Evolutionary conservation across 2,113 vertebrate genomes (phyloP).

Genomic region (Lanius collurio): DNA sequence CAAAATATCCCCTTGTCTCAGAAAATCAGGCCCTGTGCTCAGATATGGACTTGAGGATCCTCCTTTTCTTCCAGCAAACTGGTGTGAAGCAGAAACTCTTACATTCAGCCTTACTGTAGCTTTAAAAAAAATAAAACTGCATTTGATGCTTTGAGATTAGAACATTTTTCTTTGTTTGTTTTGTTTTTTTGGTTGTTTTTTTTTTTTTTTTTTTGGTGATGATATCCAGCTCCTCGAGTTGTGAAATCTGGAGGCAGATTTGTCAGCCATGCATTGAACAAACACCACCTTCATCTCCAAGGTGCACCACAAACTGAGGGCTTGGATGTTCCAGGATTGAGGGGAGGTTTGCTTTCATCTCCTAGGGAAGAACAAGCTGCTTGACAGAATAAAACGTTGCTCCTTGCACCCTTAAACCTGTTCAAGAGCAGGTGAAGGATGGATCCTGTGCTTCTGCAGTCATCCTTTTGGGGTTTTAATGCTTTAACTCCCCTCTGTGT

Average conservation of each 20-base stretch:
- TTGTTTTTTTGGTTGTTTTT: neutral
- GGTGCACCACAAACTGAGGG: neutral
- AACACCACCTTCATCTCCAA: neutral
- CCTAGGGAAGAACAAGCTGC: neutral
- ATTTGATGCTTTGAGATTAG: neutral
- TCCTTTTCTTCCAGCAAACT: neutral
- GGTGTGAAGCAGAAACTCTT: neutral
- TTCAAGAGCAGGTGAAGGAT: neutral
- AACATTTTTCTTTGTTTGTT: neutral
- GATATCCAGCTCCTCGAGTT: neutral
- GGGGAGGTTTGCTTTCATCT: neutral
- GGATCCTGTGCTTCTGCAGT: neutral
- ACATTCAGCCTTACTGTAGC: neutral
- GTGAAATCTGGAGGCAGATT: neutral
- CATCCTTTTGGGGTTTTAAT: neutral
- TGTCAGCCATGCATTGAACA: neutral
- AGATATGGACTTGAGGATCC: neutral
- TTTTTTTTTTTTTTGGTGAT: neutral
- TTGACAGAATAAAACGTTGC: neutral
- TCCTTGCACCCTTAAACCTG: neutral
- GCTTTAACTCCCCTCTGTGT: neutral
- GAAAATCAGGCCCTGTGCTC: neutral
- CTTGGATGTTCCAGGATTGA: neutral
- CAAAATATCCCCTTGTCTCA: neutral
- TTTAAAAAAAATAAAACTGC: neutral